These are phyloP conservation scores for Chrysolina americana DNA, from an alignment of 2,888 invertebrate species.

Conservation along the genomic window DNA sequence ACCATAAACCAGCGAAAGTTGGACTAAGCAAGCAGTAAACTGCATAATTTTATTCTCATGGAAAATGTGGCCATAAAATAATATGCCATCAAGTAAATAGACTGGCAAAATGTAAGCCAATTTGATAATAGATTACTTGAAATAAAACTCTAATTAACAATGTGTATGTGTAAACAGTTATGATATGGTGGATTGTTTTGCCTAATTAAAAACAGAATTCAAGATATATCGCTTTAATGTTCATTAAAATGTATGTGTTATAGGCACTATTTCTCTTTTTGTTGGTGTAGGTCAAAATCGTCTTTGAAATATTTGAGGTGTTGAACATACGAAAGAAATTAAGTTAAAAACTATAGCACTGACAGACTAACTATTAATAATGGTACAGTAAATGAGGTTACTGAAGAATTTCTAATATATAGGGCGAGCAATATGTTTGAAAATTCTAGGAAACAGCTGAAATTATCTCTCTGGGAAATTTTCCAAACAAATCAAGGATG, in stretches of 20 bases:
- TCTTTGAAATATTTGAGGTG: background rate
- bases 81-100: conserved; percentile 49
- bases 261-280: background rate
- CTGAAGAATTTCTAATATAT: too few species aligned
- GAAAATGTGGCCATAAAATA: conserved; percentile 46
- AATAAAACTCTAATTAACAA: conserved; percentile 37
- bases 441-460: too few species aligned
- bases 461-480: too few species aligned
- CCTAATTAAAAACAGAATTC: conserved; percentile 22
- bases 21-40: conserved; percentile 31
- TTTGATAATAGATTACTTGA: conserved; percentile 35
- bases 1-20: conserved; percentile 48
- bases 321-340: too few species aligned
- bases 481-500: too few species aligned
- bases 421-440: too few species aligned
- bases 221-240: conserved; percentile 6
- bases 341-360: too few species aligned
- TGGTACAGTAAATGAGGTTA: too few species aligned
- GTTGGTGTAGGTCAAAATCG: conserved; percentile 12
- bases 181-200: conserved; percentile 42
- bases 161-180: conserved; percentile 42
- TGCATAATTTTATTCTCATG: conserved; percentile 40
- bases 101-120: conserved; percentile 45
- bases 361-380: too few species aligned
- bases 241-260: conserved; percentile 3